Evolutionary conservation across 2,888 invertebrate species (phyloP).

Genomic region (Pheosia gnoma): DNA sequence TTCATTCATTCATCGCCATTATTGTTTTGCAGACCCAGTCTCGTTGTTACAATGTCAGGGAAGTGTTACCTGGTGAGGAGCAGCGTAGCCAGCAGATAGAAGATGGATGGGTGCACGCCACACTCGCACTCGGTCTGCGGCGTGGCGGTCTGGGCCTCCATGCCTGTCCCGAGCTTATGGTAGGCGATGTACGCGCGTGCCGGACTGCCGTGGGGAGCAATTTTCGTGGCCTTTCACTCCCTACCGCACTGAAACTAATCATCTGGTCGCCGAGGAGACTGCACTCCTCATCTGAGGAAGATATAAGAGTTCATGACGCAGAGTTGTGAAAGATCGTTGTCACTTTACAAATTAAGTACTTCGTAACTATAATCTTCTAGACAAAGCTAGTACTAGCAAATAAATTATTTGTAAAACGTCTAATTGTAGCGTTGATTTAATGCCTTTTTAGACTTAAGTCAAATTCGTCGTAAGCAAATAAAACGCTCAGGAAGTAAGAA

Average conservation of each 20-base stretch:
- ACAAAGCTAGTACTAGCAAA: no score
- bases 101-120: constrained; percentile 86
- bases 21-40: no score
- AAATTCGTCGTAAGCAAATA: no score
- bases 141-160: constrained; percentile 80
- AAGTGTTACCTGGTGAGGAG: constrained; percentile 72
- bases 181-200: constrained; percentile 84
- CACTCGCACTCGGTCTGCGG: constrained; percentile 85
- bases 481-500: no score
- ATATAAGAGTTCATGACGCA: constrained; percentile 3
- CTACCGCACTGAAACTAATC: constrained; percentile 69
- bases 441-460: no score
- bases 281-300: constrained; percentile 59
- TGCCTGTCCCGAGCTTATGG: constrained; percentile 85
- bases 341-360: no score
- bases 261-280: constrained; percentile 74
- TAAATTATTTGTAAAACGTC: no score
- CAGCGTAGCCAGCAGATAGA: constrained; percentile 86
- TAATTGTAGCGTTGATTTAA: no score
- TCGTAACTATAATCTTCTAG: no score
- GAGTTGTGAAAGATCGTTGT: background rate
- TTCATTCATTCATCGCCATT: no score
- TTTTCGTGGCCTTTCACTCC: constrained; percentile 73
- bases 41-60: no score
- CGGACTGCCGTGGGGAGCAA: constrained; percentile 80